These are phyloP conservation scores for Columba livia DNA, from an alignment of 2,113 vertebrate species.

Conservation along the genomic window DNA sequence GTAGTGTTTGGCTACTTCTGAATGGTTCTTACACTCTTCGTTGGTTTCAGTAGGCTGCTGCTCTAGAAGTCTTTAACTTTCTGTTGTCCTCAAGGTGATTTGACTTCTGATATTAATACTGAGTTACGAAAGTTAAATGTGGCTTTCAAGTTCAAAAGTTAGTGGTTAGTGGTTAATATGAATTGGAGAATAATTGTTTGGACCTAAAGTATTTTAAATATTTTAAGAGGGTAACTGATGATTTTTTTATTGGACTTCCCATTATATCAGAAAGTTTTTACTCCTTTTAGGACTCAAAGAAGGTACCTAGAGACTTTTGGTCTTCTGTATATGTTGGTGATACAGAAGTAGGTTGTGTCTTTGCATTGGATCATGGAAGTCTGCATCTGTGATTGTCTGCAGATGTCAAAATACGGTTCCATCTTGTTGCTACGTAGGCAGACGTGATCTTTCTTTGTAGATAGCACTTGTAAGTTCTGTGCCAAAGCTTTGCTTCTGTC, in stretches of 20 bases:
- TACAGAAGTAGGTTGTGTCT: neutral
- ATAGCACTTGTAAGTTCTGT: neutral
- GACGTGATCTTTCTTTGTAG: neutral
- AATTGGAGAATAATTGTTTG: neutral
- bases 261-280: neutral
- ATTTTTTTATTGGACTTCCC: neutral
- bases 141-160: conserved; percentile 16
- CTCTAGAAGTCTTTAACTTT: neutral
- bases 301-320: neutral
- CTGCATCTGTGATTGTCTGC: rapidly evolving
- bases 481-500: neutral
- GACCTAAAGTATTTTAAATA: neutral
- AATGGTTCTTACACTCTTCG: neutral
- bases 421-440: neutral
- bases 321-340: neutral
- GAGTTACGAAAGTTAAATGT: conserved; percentile 17
- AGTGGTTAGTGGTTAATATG: neutral
- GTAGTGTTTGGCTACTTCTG: neutral
- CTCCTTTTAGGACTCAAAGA: neutral
- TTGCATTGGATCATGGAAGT: neutral
- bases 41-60: neutral
- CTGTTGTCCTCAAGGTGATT: neutral
- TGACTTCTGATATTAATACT: neutral
- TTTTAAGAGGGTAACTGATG: neutral
- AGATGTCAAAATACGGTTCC: neutral